Percentiles rank a stretch among this genome's conserved stretches.
Conservation (phyloP, 2,113 vertebrate genomes). For the Empidonax alnorum region DNA sequence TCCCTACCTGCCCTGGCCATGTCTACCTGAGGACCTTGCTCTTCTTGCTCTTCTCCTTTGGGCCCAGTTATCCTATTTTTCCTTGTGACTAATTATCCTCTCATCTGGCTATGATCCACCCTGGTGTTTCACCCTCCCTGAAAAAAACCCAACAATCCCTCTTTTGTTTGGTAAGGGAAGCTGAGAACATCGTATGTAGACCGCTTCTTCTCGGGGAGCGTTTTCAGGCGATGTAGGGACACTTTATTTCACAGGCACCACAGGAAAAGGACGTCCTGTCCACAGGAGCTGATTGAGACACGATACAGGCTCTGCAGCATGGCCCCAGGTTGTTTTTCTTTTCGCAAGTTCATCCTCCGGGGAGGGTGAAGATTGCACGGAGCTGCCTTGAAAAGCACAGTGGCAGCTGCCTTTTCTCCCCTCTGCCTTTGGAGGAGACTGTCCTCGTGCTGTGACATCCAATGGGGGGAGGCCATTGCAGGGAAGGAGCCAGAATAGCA, state of each 20-base stretch:
- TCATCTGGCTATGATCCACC: background rate
- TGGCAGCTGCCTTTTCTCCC: background rate
- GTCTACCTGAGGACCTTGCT: background rate
- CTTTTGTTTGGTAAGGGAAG: background rate
- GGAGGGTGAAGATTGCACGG: background rate
- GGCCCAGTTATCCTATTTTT: background rate
- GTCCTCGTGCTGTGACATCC: slow-evolving; percentile 35
- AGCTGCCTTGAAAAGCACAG: slow-evolving; percentile 2
- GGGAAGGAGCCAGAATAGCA: slow-evolving; percentile 50
- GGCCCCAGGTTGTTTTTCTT: background rate
- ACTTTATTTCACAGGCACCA: background rate
- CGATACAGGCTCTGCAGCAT: fast-evolving
- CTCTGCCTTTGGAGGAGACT: slow-evolving; percentile 29
- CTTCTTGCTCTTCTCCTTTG: background rate
- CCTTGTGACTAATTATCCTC: background rate
- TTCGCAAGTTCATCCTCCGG: background rate
- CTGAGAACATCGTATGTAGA: background rate
- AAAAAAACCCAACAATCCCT: background rate
- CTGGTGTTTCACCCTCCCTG: background rate
- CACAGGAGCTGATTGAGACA: background rate
- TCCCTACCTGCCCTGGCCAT: background rate
- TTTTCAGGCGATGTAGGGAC: background rate
- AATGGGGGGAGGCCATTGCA: background rate
- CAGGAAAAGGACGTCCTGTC: background rate
- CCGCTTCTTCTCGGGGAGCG: background rate